Conservation (phyloP, 2,113 vertebrate species). For the Sebastes fasciatus region DNA sequence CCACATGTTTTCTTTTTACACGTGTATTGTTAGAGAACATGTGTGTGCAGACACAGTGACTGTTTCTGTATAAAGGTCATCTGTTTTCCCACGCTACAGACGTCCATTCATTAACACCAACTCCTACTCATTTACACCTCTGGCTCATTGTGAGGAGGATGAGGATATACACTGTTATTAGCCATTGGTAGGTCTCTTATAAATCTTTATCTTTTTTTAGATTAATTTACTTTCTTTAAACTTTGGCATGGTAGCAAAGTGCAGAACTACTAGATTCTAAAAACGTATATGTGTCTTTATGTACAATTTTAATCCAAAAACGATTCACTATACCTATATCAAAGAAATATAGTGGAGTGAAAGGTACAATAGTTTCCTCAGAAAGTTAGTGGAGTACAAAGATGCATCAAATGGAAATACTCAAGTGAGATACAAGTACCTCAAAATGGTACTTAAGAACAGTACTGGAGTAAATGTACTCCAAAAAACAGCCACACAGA, state of each 20-base stretch:
- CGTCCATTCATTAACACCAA: slow-evolving; percentile 24
- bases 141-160: not conserved
- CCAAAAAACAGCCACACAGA: not conserved
- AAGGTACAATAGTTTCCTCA: not conserved
- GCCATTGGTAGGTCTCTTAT: not conserved
- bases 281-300: too few relatives aligned
- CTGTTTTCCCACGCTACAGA: slow-evolving; percentile 37
- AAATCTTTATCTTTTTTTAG: too few relatives aligned
- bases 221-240: too few relatives aligned
- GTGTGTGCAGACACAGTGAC: not conserved
- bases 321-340: too few relatives aligned
- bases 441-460: too few relatives aligned
- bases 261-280: not conserved
- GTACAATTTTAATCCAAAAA: too few relatives aligned
- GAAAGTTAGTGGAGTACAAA: not conserved
- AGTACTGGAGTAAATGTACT: not conserved
- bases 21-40: too few relatives aligned
- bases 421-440: too few relatives aligned
- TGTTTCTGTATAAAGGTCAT: slow-evolving; percentile 18
- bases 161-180: not conserved
- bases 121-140: slow-evolving; percentile 16
- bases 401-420: too few relatives aligned
- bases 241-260: not conserved
- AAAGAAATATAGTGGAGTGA: not conserved
- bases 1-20: too few relatives aligned